Percentiles rank a stretch among this genome's conserved stretches.
Conservation (phyloP, 2,113 vertebrate species). For the Siniperca chuatsi region DNA sequence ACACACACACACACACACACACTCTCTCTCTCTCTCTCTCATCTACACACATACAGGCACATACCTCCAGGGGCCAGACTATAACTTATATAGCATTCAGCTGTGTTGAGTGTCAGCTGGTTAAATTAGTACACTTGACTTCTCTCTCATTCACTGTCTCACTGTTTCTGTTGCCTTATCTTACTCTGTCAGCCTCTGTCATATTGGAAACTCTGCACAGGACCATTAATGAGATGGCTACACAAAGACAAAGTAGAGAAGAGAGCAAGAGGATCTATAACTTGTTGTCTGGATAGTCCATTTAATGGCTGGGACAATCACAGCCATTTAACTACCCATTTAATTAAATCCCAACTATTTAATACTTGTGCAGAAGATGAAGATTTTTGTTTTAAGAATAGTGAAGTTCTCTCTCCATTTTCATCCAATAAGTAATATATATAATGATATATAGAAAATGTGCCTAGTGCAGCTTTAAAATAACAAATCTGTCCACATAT, state of each 20-base stretch:
- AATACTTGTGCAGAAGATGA: neutral
- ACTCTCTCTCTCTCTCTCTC: neutral
- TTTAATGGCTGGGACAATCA: neutral
- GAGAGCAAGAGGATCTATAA: neutral
- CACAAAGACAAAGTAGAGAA: neutral
- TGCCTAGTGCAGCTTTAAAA: neutral
- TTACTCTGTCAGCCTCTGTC: neutral
- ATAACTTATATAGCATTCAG: slow-evolving; percentile 75
- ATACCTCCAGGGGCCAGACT: slow-evolving; percentile 46
- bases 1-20: slow-evolving; percentile 13
- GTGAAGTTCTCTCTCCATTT: neutral
- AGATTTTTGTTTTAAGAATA: neutral
- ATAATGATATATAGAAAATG: neutral
- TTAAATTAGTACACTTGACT: slow-evolving; percentile 54
- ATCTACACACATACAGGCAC: slow-evolving; percentile 5
- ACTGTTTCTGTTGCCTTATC: slow-evolving; percentile 11
- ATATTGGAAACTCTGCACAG: slow-evolving; percentile 1
- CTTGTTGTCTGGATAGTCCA: neutral
- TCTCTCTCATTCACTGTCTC: slow-evolving; percentile 27
- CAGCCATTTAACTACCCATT: neutral
- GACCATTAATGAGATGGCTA: neutral
- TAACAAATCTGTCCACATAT: neutral
- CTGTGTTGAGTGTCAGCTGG: slow-evolving; percentile 73
- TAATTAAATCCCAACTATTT: neutral
- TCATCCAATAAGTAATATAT: neutral